A percentile compares a stretch with the other conserved stretches of the same genome.
These are phyloP conservation scores for Urocynchramus pylzowi DNA, from an alignment of 2,113 vertebrate genomes.

Conservation along the genomic window DNA sequence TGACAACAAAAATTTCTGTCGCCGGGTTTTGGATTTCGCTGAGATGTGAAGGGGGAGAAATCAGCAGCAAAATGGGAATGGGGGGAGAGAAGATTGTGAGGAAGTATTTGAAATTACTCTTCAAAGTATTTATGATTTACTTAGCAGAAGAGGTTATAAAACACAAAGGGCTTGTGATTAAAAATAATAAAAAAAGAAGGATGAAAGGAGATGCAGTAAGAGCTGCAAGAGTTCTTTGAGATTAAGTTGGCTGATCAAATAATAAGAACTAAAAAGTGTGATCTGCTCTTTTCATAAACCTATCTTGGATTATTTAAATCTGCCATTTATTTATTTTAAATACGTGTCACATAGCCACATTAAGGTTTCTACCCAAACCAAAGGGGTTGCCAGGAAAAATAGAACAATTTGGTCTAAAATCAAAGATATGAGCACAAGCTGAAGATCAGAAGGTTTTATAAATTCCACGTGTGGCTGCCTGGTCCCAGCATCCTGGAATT, in stretches of 20 bases:
- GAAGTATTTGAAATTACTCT: background rate
- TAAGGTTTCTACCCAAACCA: background rate
- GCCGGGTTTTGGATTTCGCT: background rate
- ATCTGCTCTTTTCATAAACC: background rate
- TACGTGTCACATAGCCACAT: background rate
- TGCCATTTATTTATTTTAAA: background rate
- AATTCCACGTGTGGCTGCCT: background rate
- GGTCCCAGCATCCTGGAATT: background rate
- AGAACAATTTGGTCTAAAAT: background rate
- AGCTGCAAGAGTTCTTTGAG: background rate
- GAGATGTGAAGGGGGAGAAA: background rate
- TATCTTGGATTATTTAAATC: background rate
- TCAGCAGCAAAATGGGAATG: background rate
- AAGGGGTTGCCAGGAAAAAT: background rate
- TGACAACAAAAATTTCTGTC: background rate
- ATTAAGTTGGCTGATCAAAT: background rate
- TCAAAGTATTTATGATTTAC: background rate
- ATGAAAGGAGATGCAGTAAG: background rate
- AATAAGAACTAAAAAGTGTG: background rate
- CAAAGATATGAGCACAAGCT: background rate
- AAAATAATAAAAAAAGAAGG: background rate
- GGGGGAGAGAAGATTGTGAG: background rate
- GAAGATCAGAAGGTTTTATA: background rate
- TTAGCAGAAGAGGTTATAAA: background rate
- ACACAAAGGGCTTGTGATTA: background rate